These are phyloP conservation scores for Entelurus aequoreus DNA, from an alignment of 2,113 vertebrate species.

Conservation along the genomic window DNA sequence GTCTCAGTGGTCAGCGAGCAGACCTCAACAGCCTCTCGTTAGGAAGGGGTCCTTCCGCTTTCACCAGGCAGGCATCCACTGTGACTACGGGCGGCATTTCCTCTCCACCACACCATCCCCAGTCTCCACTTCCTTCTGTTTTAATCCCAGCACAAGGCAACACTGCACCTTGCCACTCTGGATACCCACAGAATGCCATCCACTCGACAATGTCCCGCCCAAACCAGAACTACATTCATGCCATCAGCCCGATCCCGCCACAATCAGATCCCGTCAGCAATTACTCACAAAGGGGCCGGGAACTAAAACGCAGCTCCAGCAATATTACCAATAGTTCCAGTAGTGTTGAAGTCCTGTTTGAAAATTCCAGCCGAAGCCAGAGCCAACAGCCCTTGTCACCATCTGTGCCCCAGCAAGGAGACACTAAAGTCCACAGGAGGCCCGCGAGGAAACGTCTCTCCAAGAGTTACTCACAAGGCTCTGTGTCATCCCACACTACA, in stretches of 20 bases:
- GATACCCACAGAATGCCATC: constrained; percentile 78
- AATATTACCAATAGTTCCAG: constrained; percentile 72
- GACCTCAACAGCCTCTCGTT: constrained; percentile 77
- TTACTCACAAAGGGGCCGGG: constrained; percentile 77
- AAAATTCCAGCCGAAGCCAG: constrained; percentile 72
- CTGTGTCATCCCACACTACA: constrained; percentile 71
- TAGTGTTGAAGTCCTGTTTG: constrained; percentile 75
- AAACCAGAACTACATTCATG: constrained; percentile 77
- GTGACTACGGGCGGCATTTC: constrained; percentile 72
- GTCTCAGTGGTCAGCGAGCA: constrained; percentile 88
- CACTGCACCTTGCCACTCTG: constrained; percentile 74
- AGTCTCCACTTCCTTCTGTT: constrained; percentile 45
- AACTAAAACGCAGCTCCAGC: constrained; percentile 79
- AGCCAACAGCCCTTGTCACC: constrained; percentile 69
- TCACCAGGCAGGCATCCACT: constrained; percentile 74
- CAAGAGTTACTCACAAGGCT: constrained; percentile 90
- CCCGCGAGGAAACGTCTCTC: constrained; percentile 83
- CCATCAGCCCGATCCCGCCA: constrained; percentile 66
- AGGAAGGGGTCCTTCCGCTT: constrained; percentile 83
- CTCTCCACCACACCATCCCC: constrained; percentile 51
- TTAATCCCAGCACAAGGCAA: constrained; percentile 73
- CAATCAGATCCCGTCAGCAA: constrained; percentile 72
- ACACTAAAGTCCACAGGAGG: constrained; percentile 73
- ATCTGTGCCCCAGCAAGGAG: constrained; percentile 58
- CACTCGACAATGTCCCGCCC: constrained; percentile 76